phyloP scores from a whole-genome alignment of 1,140 invertebrate species.

The Sitophilus oryzae region DNA sequence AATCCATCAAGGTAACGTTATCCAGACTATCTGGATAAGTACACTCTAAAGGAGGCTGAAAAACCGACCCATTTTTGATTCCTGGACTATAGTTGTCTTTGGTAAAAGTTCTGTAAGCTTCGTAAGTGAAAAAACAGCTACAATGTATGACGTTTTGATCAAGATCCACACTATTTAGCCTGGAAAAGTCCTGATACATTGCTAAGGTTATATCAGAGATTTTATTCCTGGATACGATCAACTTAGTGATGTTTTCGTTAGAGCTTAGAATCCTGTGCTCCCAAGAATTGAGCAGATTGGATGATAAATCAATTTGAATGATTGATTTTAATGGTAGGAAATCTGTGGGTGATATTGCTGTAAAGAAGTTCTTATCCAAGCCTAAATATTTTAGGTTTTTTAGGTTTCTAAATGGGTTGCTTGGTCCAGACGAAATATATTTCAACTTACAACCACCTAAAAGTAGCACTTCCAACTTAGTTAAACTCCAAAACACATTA shows the following conservation, averaged over 20 bases:
- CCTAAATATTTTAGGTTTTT: conserved; percentile 47
- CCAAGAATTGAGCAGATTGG: conserved; percentile 49
- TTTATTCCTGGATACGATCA: conserved; percentile 50
- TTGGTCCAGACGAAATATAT: conserved; percentile 39
- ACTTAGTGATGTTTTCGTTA: conserved; percentile 37
- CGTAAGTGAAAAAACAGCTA: conserved; percentile 46
- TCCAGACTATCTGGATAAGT: conserved; percentile 16
- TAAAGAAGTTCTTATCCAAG: conserved; percentile 48
- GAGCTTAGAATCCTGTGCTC: conserved; percentile 46
- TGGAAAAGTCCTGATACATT: conserved; percentile 52
- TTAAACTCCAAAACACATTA: conserved; percentile 47
- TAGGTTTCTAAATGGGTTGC: conserved; percentile 49
- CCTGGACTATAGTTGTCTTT: conserved; percentile 29
- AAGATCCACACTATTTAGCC: conserved; percentile 46
- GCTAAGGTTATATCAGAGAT: conserved; percentile 48
- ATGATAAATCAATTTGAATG: conserved; percentile 46
- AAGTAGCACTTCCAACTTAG: conserved; percentile 46
- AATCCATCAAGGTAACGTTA: conserved; percentile 22
- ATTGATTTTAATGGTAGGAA: conserved; percentile 46
- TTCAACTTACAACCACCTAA: conserved; percentile 48
- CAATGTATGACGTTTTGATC: conserved; percentile 51
- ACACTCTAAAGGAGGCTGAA: conserved; percentile 17
- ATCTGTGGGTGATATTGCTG: conserved; percentile 42
- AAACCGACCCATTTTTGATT: conserved; percentile 9
- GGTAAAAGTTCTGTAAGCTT: conserved; percentile 38